phyloP scores from a whole-genome alignment of 2,888 invertebrate species.

The Hyposoter didymator region DNA sequence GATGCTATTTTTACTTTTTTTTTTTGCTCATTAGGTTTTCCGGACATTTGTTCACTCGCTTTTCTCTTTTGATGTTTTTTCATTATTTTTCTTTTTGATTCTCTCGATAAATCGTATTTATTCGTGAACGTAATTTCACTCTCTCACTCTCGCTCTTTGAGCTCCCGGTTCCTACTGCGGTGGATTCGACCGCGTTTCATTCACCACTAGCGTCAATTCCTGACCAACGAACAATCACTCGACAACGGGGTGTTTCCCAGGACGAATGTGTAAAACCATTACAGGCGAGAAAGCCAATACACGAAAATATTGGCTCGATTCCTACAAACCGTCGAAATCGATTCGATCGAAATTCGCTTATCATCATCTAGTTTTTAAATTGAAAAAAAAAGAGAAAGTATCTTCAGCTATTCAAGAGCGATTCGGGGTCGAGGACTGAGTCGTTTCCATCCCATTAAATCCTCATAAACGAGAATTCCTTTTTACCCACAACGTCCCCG shows the following conservation, averaged over 20 bases:
- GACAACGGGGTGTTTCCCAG: conserved; percentile 31
- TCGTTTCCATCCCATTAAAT: not conserved
- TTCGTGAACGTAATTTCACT: conserved; percentile 46
- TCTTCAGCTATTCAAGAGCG: not conserved
- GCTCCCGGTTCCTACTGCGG: conserved; percentile 21
- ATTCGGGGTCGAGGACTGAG: not conserved
- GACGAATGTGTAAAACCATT: conserved; percentile 56
- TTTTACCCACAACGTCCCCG: not conserved
- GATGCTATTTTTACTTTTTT: not conserved
- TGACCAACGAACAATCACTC: conserved; percentile 52
- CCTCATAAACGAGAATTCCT: not conserved
- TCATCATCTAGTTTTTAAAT: not conserved
- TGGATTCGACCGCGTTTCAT: conserved; percentile 52
- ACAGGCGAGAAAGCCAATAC: not conserved
- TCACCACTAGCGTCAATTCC: conserved; percentile 35
- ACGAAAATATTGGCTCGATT: not conserved
- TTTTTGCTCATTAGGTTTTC: not conserved
- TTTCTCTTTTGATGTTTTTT: not conserved
- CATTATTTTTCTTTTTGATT: not conserved
- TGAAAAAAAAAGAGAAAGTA: not conserved
- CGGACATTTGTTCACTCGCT: not conserved
- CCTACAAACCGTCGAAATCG: not conserved
- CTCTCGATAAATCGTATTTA: conserved; percentile 33
- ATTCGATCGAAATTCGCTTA: not conserved
- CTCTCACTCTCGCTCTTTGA: not conserved